Evolutionary conservation across 2,888 invertebrate genomes (phyloP).

Genomic region (Caenorhabditis sp.): DNA sequence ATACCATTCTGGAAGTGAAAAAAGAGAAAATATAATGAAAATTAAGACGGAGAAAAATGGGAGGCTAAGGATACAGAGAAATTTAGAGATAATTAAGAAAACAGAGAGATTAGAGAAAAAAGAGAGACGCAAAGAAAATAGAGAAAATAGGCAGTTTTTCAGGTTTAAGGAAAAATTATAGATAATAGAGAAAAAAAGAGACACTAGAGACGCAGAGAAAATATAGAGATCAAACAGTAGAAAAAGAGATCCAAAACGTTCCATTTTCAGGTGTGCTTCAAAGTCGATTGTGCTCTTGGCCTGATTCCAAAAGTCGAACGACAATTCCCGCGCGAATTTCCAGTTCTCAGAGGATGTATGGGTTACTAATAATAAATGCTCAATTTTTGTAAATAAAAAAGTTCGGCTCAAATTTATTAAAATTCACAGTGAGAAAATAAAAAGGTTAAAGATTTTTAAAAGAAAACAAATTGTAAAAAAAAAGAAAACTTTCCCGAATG

Average conservation of each 20-base stretch:
- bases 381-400: neutral
- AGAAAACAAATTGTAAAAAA: neutral
- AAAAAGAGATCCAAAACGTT: neutral
- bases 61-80: too few species aligned
- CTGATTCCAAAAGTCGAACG: slow-evolving; percentile 27
- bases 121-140: too few species aligned
- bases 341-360: slow-evolving; percentile 33
- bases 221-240: neutral
- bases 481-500: neutral
- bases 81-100: too few species aligned
- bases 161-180: neutral
- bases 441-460: too few species aligned
- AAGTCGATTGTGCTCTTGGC: slow-evolving; percentile 34
- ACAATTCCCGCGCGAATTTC: slow-evolving; percentile 32
- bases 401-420: neutral
- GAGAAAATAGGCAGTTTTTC: neutral
- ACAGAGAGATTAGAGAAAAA: too few species aligned
- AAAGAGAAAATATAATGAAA: too few species aligned
- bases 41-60: too few species aligned
- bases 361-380: slow-evolving; percentile 22
- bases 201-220: neutral
- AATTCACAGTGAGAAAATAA: too few species aligned
- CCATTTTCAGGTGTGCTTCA: slow-evolving; percentile 33
- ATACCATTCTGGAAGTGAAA: too few species aligned
- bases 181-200: too few species aligned